phyloP scores from a whole-genome alignment of 2,797 vertebrate species.

The Amazona ochrocephala region DNA sequence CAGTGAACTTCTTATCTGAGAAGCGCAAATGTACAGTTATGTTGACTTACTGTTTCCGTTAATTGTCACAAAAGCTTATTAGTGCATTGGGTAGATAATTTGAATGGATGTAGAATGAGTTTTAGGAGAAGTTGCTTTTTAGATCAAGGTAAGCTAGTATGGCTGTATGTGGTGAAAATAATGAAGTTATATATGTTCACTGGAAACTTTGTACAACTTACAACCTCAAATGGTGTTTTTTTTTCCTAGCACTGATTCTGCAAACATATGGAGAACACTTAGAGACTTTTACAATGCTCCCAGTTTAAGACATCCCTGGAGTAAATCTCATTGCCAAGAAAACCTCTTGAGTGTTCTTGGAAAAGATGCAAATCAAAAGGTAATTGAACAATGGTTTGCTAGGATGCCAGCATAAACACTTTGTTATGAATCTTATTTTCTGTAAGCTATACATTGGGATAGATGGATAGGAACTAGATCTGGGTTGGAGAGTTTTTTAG shows the following conservation, averaged over 20 bases:
- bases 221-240: not conserved
- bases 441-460: not conserved
- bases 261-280: slow-evolving; percentile 69
- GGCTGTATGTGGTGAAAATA: not conserved
- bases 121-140: not conserved
- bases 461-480: not conserved
- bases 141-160: not conserved
- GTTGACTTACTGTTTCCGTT: not conserved
- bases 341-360: slow-evolving; percentile 71
- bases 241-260: slow-evolving; percentile 63
- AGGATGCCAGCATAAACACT: not conserved
- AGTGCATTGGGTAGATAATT: not conserved
- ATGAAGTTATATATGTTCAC: not conserved
- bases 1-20: not conserved
- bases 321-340: slow-evolving; percentile 58
- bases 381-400: slow-evolving; percentile 32
- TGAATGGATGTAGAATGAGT: not conserved
- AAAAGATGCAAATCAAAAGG: slow-evolving; percentile 70
- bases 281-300: not conserved
- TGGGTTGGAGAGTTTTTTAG: not conserved
- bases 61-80: not conserved
- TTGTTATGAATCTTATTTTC: not conserved
- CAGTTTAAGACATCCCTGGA: slow-evolving; percentile 45
- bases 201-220: not conserved
- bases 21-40: not conserved